These are phyloP conservation scores for Paramuricea clavata DNA, from an alignment of 92 coral and sea anemone species.

Conservation along the genomic window DNA sequence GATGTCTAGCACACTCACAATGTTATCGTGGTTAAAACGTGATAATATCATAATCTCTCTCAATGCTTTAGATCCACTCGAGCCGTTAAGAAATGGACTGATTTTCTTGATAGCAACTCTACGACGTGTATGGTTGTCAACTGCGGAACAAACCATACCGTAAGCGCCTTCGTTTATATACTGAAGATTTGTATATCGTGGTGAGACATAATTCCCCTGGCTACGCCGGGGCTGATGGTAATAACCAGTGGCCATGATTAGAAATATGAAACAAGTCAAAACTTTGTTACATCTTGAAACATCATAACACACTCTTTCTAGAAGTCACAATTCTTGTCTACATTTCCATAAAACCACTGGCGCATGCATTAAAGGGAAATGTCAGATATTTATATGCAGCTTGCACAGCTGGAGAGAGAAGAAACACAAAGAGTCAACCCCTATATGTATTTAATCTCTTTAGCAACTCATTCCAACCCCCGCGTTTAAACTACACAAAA, in stretches of 20 bases:
- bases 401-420: slow-evolving; percentile 3
- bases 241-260: slow-evolving; percentile 15
- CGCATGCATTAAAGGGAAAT: slow-evolving; percentile 6
- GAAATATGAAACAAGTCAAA: background rate
- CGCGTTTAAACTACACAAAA: background rate
- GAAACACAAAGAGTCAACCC: background rate
- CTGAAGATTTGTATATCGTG: slow-evolving; percentile 38
- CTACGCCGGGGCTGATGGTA: slow-evolving; percentile 6
- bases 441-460: background rate
- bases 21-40: slow-evolving; percentile 44
- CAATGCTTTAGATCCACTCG: slow-evolving; percentile 23
- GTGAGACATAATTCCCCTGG: slow-evolving; percentile 21
- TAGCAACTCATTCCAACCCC: background rate
- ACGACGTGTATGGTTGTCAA: slow-evolving; percentile 29
- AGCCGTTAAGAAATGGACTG: slow-evolving; percentile 10
- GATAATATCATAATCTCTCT: slow-evolving; percentile 47
- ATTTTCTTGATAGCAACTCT: slow-evolving; percentile 43
- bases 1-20: slow-evolving; percentile 35
- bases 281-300: background rate
- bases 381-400: background rate
- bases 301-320: background rate
- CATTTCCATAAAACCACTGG: slow-evolving; percentile 27
- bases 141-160: slow-evolving; percentile 46
- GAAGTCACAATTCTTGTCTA: background rate
- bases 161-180: slow-evolving; percentile 50